Evolutionary conservation across 2,113 vertebrate species (phyloP).

Genomic region (Ovis aries): DNA sequence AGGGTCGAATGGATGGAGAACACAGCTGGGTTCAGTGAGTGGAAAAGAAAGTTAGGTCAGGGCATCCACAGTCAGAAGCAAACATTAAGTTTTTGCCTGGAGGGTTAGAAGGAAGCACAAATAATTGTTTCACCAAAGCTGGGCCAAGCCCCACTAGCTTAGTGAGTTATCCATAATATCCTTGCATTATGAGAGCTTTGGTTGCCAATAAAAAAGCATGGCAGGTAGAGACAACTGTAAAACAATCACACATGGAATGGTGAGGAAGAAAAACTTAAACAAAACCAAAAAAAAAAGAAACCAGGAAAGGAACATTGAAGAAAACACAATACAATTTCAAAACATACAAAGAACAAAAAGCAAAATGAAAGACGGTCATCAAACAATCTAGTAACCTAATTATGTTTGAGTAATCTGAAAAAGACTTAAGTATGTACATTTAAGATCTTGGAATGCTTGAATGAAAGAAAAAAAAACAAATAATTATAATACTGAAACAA

Average conservation of each 20-base stretch:
- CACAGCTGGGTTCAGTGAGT: neutral
- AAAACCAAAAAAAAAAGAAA: neutral
- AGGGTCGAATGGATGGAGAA: neutral
- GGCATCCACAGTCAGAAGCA: neutral
- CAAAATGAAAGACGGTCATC: neutral
- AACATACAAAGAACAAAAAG: neutral
- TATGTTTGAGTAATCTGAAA: neutral
- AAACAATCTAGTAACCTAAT: neutral
- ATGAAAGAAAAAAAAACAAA: neutral
- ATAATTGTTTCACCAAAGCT: neutral
- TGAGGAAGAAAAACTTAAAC: neutral
- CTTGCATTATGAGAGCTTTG: neutral
- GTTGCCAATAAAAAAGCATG: neutral
- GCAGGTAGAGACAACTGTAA: neutral
- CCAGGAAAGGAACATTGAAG: neutral
- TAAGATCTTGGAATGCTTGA: neutral
- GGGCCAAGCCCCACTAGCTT: neutral
- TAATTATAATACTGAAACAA: neutral
- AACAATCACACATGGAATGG: neutral
- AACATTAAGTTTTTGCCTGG: neutral
- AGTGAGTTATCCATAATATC: neutral
- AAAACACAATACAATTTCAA: neutral
- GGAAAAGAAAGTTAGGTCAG: neutral
- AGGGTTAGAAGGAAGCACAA: neutral
- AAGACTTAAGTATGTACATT: neutral